A percentile compares a stretch with the other conserved stretches of the same genome.
phyloP scores from a whole-genome alignment of 2,797 vertebrate genomes.

The Triplophysa bombifrons region DNA sequence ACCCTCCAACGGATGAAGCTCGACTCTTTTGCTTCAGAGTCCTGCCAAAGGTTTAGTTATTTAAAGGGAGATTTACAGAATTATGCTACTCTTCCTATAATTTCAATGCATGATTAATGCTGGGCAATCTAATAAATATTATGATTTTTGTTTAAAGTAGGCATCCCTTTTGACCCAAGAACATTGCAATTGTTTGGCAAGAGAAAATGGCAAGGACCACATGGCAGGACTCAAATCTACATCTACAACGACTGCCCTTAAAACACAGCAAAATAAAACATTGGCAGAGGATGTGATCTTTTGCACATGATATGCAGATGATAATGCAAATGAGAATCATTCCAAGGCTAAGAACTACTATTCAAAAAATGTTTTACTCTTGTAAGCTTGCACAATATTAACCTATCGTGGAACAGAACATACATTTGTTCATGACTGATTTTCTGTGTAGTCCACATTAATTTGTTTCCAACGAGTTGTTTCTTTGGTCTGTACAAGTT shows the following conservation, averaged over 20 bases:
- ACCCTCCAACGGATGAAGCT: conserved; percentile 37
- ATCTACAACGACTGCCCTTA: neutral
- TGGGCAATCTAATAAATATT: no score
- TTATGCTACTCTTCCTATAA: neutral
- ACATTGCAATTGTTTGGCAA: neutral
- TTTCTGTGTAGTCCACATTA: neutral
- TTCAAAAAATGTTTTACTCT: neutral
- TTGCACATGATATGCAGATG: no score
- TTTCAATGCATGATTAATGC: neutral
- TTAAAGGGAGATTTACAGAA: conserved; percentile 25
- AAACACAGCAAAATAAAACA: neutral
- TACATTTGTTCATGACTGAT: neutral
- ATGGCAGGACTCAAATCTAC: neutral
- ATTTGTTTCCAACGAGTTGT: neutral
- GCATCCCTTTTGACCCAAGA: neutral
- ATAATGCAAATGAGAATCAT: neutral
- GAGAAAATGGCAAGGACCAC: neutral
- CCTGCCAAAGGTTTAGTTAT: conserved; percentile 57
- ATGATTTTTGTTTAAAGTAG: no score
- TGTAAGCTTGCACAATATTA: neutral
- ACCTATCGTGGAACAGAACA: neutral
- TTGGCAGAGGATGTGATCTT: neutral
- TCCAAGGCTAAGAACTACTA: neutral
- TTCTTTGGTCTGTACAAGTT: neutral
- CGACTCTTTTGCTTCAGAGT: conserved; percentile 49